phyloP scores from a whole-genome alignment of 2,797 vertebrate genomes.

The Mus minutoides region DNA sequence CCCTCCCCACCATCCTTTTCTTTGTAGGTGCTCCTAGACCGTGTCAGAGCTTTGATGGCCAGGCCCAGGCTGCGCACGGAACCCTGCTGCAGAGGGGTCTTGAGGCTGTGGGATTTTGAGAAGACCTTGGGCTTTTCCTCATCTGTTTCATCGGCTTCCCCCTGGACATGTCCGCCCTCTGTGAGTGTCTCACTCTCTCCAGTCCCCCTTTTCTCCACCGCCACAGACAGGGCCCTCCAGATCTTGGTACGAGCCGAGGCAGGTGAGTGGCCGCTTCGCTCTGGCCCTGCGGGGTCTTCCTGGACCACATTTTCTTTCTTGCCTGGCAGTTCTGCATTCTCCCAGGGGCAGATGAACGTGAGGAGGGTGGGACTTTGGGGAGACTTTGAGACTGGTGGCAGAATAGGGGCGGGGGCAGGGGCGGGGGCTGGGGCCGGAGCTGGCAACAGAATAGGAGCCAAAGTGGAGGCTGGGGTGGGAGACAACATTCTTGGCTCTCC shows the following conservation, averaged over 20 bases:
- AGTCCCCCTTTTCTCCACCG: constrained; percentile 46
- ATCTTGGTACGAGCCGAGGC: constrained; percentile 54
- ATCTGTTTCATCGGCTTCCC: background rate
- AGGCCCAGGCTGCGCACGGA: constrained; percentile 88
- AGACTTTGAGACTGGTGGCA: background rate
- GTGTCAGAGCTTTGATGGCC: constrained; percentile 89
- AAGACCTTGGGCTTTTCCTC: constrained; percentile 52
- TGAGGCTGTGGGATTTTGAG: constrained; percentile 82
- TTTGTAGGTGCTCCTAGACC: constrained; percentile 76
- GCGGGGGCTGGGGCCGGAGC: background rate
- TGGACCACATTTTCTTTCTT: constrained; percentile 66
- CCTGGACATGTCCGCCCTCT: constrained; percentile 31
- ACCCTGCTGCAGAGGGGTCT: constrained; percentile 81
- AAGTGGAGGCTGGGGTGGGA: constrained; percentile 64
- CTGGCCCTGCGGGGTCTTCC: background rate
- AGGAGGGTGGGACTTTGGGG: constrained; percentile 16
- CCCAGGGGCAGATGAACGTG: constrained; percentile 73
- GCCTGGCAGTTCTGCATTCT: constrained; percentile 68
- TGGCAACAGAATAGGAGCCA: constrained; percentile 61
- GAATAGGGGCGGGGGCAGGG: background rate
- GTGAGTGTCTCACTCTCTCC: constrained; percentile 67
- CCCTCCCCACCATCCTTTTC: constrained; percentile 77
- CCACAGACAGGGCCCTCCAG: constrained; percentile 75
- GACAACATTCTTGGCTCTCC: constrained; percentile 69
- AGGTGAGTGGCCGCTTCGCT: background rate